A percentile compares a stretch with the other conserved stretches of the same genome.
These are phyloP conservation scores for Hemistola chrysoprasaria DNA, from an alignment of 2,888 invertebrate species.

Conservation along the genomic window DNA sequence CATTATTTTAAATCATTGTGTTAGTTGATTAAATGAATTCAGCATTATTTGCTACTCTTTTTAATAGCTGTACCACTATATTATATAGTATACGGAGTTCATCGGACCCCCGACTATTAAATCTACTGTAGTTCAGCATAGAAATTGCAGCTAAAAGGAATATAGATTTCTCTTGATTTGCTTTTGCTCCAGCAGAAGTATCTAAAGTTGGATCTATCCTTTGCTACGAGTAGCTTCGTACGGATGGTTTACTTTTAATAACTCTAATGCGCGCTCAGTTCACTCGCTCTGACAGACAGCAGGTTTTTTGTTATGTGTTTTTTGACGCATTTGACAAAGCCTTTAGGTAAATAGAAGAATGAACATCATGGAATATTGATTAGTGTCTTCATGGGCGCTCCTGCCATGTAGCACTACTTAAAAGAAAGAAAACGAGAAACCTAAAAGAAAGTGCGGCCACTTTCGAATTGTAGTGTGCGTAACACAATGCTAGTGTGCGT, in stretches of 20 bases:
- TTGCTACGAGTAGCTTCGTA: not conserved
- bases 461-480: too few species aligned
- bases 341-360: too few species aligned
- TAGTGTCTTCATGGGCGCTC: too few species aligned
- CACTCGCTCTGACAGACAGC: not conserved
- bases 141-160: conserved; percentile 8
- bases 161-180: conserved; percentile 9
- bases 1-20: too few species aligned
- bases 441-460: too few species aligned
- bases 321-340: conserved; percentile 7
- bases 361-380: too few species aligned
- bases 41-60: too few species aligned
- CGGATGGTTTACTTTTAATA: conserved; percentile 14
- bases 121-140: conserved; percentile 2
- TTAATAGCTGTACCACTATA: not conserved
- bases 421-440: too few species aligned
- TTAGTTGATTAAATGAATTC: too few species aligned
- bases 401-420: too few species aligned
- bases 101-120: not conserved
- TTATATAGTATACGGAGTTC: not conserved
- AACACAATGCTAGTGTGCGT: too few species aligned
- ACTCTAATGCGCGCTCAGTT: conserved; percentile 10
- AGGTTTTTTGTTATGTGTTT: conserved; percentile 5
- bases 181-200: not conserved
- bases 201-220: conserved; percentile 7